phyloP scores from a whole-genome alignment of 2,113 vertebrate genomes.

The Gasterosteus aculeatus region DNA sequence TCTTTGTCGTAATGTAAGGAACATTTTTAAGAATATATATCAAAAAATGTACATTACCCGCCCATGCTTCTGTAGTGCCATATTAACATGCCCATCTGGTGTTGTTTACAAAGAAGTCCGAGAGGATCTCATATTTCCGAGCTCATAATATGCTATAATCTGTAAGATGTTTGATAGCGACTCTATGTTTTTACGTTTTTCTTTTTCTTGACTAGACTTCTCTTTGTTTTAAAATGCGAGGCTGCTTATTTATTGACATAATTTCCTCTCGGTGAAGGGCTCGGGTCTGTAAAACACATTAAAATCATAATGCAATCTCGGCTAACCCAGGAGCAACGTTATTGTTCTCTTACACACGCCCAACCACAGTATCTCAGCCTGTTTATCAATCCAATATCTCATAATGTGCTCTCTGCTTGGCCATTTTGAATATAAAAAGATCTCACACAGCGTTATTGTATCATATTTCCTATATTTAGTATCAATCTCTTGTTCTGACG shows the following conservation, averaged over 20 bases:
- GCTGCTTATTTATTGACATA: conserved; percentile 76
- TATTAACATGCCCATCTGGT: not conserved
- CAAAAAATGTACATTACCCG: not conserved
- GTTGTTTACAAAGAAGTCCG: conserved; percentile 1
- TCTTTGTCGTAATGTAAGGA: not conserved
- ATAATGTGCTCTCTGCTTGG: conserved; percentile 76
- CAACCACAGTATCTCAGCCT: conserved; percentile 70
- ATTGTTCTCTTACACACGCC: conserved; percentile 78
- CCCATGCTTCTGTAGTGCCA: not conserved
- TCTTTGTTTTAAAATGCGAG: conserved; percentile 74
- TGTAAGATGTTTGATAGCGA: conserved; percentile 44
- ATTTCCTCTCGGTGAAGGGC: conserved; percentile 76
- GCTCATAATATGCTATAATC: not conserved
- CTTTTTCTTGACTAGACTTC: conserved; percentile 54
- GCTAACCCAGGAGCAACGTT: conserved; percentile 77
- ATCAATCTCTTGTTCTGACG: conserved; percentile 78
- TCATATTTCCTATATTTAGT: conserved; percentile 81
- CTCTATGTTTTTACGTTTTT: conserved; percentile 43
- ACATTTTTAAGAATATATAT: not conserved
- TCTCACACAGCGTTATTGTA: conserved; percentile 68
- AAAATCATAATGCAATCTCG: conserved; percentile 80
- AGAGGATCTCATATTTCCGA: conserved; percentile 13
- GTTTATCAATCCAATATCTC: conserved; percentile 82
- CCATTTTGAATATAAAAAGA: conserved; percentile 80
- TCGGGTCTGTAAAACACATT: conserved; percentile 76